Base-by-base conservation (phyloP, 2,797 vertebrate species). In the Amniataba percoides region DNA sequence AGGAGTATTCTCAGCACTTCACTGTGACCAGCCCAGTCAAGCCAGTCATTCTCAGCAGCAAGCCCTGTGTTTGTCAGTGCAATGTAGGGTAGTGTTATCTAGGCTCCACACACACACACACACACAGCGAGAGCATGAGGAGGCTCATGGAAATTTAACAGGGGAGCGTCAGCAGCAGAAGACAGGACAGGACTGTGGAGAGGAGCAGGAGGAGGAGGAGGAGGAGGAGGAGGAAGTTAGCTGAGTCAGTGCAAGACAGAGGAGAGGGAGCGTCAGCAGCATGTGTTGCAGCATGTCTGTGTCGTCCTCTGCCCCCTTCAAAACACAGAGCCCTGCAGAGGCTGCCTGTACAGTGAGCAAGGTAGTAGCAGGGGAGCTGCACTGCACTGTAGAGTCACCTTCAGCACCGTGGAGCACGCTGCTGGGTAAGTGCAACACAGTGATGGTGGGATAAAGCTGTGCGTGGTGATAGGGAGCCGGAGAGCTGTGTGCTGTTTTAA, bases 251-350 rank as follows among this genome's bases (percentile, higher is more conserved):
- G 27, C 74, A 79, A 77, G 91, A 31, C 27, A 80, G 72, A 83
- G 73, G 80, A 87, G 80, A 49, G 67, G 64, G 83, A 92, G 78
- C 74, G 82, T 90, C 87, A 85, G 90, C 91, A 91, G 93, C 93
- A 94, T 94, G 94, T 94, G 94, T 91, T 91, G 88, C 92, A 87
- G 93, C 89, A 87, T 91, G 94, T 91, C 89, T 84, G 86, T 88
- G 86, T 87, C 74, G 78, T 80, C 31, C 77, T 71, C 84, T 72
- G 81, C 71, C 79, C 70, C 84, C 80, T 84, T 87, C 87, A 91
- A 76, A 91, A 90, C 88, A 91, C 83, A 56, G 64, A 79, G 71
- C 71, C 75, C 83, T 80, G 86, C 87, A 84, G 75, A 89, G 85
- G 85, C 81, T 64, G 74, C 49, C 72, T 71, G 77, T 49, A 27